Conservation (phyloP, 2,113 vertebrate species). For the Cryptomyrus ogoouensis region DNA sequence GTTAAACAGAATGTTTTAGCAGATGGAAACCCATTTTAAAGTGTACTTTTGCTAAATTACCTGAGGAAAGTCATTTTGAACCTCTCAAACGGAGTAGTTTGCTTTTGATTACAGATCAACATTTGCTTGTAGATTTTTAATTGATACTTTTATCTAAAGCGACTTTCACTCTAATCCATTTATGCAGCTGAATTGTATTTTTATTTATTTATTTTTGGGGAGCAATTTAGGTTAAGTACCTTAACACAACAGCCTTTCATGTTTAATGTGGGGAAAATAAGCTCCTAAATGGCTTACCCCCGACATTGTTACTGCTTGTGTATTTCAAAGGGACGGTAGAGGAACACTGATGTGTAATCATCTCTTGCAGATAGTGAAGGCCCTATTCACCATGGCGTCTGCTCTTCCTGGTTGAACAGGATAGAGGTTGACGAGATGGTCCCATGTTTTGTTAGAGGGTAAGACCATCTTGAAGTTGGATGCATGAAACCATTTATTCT, state of each 20-base stretch:
- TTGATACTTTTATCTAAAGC: background rate
- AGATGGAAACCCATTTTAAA: background rate
- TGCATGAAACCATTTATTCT: background rate
- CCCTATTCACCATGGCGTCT: conserved; percentile 88
- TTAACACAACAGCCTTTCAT: conserved; percentile 1
- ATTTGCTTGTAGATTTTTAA: background rate
- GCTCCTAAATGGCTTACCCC: background rate
- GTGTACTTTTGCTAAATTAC: background rate
- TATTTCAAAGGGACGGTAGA: background rate
- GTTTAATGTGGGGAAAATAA: background rate
- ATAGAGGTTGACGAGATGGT: conserved; percentile 82
- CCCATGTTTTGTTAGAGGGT: conserved; percentile 94
- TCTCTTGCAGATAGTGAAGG: conserved; percentile 75
- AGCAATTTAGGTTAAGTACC: background rate
- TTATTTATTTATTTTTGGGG: background rate
- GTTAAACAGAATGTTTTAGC: background rate
- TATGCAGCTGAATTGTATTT: background rate
- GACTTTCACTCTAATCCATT: background rate
- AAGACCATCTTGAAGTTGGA: conserved; percentile 38
- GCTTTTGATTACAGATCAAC: background rate
- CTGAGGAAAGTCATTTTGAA: background rate
- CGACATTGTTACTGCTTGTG: background rate
- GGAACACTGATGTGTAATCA: conserved; percentile 30
- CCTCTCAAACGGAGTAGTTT: background rate
- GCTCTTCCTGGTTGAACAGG: conserved; percentile 93